Base-by-base conservation (phyloP, 2,113 vertebrate genomes). In the Pelmatolapia mariae region DNA sequence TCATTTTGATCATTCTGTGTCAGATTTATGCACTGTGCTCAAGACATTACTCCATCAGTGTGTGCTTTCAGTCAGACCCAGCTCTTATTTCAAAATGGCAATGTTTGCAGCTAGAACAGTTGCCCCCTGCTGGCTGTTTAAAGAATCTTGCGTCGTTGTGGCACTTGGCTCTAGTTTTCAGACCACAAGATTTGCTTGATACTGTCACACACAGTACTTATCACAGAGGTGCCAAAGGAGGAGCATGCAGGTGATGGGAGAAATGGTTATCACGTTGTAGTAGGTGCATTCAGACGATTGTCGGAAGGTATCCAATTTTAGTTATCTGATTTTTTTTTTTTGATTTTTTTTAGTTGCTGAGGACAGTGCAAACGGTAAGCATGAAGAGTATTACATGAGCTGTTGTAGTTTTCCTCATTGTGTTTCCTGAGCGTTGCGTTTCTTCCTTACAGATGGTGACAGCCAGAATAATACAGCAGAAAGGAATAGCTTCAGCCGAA, bases 401-500 rank as follows among this genome's bases (percentile, higher is more conserved):
- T 9, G 1, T 2, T 19, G 16, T 40, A 40, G 29, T 38, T 6
- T 15, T 4, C 11, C 22, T 29, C 13, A 2, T 16, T 16, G 6
- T 33, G 22, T 7, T 24, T 53, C 2, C 12, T 84, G 10, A 81
- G 4, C 8, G 11, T 8, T 33, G 29, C 9, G 5, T 79, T 19
- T 84, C 5, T 85, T 56, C 5, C 18, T 79, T 8, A 0, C 12
- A 94, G 91, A 84, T 63, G 80, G 12, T 1, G 16, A 16, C 26
- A 19, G 0, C 11, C 94, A 88, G 90, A 93, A 85, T 16, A 36
- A 26, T 9, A 2, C 7, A 50, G 79, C 80, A 56, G 83, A 87
- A 6, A 38, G 88, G 9, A 81, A 80, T 10, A 80, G 59, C n/a
- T 93, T 94, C 50, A 85, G 89, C 43, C 94, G 92, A 8, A 82